Conservation (phyloP, 2,113 vertebrate genomes). For the Chinchilla lanigera region DNA sequence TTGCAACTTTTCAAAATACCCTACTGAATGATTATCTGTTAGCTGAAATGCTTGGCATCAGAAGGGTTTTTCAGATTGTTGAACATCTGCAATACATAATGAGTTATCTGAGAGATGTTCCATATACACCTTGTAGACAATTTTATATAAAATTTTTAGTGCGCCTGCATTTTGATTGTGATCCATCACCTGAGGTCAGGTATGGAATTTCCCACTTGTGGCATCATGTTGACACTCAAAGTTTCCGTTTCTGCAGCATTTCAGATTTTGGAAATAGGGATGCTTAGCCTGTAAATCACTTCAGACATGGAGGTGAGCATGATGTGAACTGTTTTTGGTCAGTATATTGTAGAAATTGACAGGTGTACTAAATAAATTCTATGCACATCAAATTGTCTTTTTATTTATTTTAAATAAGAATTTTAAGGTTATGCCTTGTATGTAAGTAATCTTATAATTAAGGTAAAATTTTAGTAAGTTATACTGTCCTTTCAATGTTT, state of each 20-base stretch:
- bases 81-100: neutral
- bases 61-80: neutral
- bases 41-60: neutral
- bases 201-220: neutral
- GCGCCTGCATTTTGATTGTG: neutral
- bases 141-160: neutral
- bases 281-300: neutral
- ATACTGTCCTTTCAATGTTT: neutral
- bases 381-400: slow-evolving; percentile 77
- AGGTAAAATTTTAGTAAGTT: slow-evolving; percentile 18
- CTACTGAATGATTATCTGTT: slow-evolving; percentile 61
- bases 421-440: neutral
- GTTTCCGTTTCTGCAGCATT: neutral
- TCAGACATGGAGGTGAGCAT: slow-evolving; percentile 64
- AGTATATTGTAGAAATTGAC: slow-evolving; percentile 80
- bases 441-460: neutral
- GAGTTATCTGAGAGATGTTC: neutral
- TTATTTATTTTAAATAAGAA: slow-evolving; percentile 38
- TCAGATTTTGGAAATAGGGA: neutral
- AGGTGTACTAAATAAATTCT: slow-evolving; percentile 86
- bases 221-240: neutral
- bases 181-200: neutral
- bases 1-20: slow-evolving; percentile 74
- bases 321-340: slow-evolving; percentile 70
- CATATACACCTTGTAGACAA: neutral